Conservation (phyloP, 1,140 invertebrate species). For the Gonioctena quinquepunctata region DNA sequence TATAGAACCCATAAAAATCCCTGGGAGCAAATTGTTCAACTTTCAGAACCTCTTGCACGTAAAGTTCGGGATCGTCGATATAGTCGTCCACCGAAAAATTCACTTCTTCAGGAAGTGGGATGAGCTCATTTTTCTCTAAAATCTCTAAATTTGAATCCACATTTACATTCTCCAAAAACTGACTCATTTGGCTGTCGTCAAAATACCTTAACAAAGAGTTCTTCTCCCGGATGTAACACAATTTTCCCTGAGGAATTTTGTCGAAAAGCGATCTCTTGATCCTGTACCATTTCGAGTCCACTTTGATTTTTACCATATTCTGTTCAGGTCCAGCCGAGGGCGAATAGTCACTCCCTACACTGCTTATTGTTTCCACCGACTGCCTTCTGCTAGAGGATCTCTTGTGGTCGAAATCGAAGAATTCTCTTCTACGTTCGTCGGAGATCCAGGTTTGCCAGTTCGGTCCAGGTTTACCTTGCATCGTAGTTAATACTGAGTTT, state of each 20-base stretch:
- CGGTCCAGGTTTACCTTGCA: not conserved
- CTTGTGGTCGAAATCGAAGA: not conserved
- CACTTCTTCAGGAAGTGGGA: conserved; percentile 22
- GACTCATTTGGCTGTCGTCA: conserved; percentile 33
- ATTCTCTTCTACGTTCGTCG: not conserved
- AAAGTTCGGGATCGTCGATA: conserved; percentile 29
- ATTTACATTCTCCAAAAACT: conserved; percentile 29
- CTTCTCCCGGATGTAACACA: conserved; percentile 30
- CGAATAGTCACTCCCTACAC: conserved; percentile 5
- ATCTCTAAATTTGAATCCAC: not conserved
- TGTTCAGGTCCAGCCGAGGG: not conserved
- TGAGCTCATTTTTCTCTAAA: conserved; percentile 24
- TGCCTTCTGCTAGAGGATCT: not conserved
- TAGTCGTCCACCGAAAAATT: conserved; percentile 31
- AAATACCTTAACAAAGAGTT: conserved; percentile 37
- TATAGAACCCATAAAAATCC: conserved; percentile 38
- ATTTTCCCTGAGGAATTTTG: conserved; percentile 30
- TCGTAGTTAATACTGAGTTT: not conserved
- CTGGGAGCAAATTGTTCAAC: conserved; percentile 32
- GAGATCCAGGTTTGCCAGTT: not conserved
- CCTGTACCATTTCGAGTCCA: conserved; percentile 7
- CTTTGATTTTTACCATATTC: not conserved
- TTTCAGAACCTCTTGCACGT: conserved; percentile 31
- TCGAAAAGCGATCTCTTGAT: not conserved
- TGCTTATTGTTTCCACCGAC: conserved; percentile 11